Conservation (phyloP, 2,797 vertebrate genomes). For the Sparidentex hasta region DNA sequence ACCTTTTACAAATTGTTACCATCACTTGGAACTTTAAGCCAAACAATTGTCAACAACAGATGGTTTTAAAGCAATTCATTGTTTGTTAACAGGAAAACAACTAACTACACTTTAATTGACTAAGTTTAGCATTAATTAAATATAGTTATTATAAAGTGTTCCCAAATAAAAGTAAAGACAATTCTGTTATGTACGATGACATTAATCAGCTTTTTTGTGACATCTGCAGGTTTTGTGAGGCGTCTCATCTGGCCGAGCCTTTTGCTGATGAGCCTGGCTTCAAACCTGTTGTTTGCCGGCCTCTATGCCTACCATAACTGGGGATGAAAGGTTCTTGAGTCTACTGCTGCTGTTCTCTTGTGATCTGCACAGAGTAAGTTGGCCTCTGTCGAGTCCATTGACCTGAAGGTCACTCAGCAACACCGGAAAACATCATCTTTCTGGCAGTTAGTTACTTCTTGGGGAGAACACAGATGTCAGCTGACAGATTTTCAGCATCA, state of each 20-base stretch:
- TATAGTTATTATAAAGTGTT: too few relatives aligned
- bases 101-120: too few relatives aligned
- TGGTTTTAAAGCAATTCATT: too few relatives aligned
- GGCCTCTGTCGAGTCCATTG: background rate
- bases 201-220: slow-evolving; percentile 3
- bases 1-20: too few relatives aligned
- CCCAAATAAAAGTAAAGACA: too few relatives aligned
- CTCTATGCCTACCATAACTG: slow-evolving; percentile 90
- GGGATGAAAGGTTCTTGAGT: slow-evolving; percentile 66
- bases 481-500: slow-evolving; percentile 11
- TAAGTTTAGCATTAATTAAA: too few relatives aligned
- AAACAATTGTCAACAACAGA: too few relatives aligned
- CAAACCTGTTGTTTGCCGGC: slow-evolving; percentile 89
- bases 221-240: slow-evolving; percentile 81
- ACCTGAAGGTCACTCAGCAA: slow-evolving; percentile 18
- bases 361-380: slow-evolving; percentile 4
- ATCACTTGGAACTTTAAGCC: too few relatives aligned
- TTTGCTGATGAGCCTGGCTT: slow-evolving; percentile 89
- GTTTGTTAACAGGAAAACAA: too few relatives aligned
- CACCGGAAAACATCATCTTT: slow-evolving; percentile 16
- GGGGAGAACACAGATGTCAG: slow-evolving; percentile 20
- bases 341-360: slow-evolving; percentile 12
- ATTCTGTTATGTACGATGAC: background rate
- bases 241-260: slow-evolving; percentile 84
- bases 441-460: slow-evolving; percentile 17